A percentile compares a stretch with the other conserved stretches of the same genome.
Evolutionary conservation across 2,888 invertebrate genomes (phyloP).

Genomic region (Phyllotreta striolata): DNA sequence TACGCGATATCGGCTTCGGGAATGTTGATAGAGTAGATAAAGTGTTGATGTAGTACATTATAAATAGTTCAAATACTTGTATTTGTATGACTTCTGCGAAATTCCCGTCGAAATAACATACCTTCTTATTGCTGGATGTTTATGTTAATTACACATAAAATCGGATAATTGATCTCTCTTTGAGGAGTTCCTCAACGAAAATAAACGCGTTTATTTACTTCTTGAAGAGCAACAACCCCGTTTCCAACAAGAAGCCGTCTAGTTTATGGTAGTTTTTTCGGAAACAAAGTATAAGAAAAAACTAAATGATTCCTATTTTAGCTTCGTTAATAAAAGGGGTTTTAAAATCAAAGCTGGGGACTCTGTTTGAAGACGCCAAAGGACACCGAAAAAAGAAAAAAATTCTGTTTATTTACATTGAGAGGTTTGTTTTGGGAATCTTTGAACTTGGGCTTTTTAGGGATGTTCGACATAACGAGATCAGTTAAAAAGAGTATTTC

Average conservation of each 20-base stretch:
- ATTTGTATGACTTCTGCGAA: too few species aligned
- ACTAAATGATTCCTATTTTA: slow-evolving; percentile 31
- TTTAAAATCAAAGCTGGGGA: slow-evolving; percentile 23
- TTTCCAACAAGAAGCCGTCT: neutral
- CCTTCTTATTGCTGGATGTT: neutral
- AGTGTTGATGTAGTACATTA: too few species aligned
- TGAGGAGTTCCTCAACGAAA: neutral
- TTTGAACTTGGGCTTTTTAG: slow-evolving; percentile 22
- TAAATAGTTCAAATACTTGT: too few species aligned
- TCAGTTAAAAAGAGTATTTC: slow-evolving; percentile 5
- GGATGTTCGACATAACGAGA: slow-evolving; percentile 15
- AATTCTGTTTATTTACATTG: slow-evolving; percentile 28
- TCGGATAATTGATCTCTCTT: neutral
- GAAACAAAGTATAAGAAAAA: slow-evolving; percentile 15
- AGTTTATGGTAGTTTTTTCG: slow-evolving; percentile 2
- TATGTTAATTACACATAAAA: neutral
- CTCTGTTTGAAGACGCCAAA: slow-evolving; percentile 17
- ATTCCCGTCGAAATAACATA: too few species aligned
- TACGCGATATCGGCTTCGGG: too few species aligned
- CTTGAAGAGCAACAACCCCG: slow-evolving; percentile 16
- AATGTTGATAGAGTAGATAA: too few species aligned
- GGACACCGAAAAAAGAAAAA: slow-evolving; percentile 20
- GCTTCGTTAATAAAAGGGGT: slow-evolving; percentile 31
- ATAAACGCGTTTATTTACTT: neutral
- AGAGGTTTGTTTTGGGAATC: slow-evolving; percentile 27